These are phyloP conservation scores for Sitophilus oryzae DNA, from an alignment of 1,140 invertebrate genomes.

Conservation along the genomic window DNA sequence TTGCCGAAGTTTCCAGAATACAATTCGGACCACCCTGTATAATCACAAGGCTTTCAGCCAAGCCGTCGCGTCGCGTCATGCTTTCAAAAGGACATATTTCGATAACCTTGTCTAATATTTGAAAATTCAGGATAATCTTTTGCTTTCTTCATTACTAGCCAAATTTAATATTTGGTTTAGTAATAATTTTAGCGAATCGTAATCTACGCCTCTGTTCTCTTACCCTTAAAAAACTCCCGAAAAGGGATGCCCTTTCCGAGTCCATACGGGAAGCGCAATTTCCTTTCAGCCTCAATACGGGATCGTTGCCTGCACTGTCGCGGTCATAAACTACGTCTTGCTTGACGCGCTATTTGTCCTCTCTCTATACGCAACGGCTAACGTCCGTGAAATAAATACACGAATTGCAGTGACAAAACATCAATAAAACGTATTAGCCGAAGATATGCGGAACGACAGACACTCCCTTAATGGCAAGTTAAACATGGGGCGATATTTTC, in stretches of 20 bases:
- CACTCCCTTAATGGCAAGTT: conserved; percentile 20
- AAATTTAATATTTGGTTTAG: neutral
- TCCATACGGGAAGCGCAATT: conserved; percentile 18
- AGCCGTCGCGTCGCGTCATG: too few species aligned
- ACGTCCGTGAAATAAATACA: conserved; percentile 28
- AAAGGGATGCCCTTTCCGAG: conserved; percentile 18
- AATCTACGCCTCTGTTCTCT: neutral
- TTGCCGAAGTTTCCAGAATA: too few species aligned
- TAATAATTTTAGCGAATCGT: neutral
- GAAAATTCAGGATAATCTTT: too few species aligned
- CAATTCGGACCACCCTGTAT: too few species aligned
- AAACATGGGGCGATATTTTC: conserved; percentile 19
- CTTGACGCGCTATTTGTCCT: conserved; percentile 24
- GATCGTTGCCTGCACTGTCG: conserved; percentile 11
- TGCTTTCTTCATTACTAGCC: too few species aligned
- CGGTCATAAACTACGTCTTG: conserved; percentile 16
- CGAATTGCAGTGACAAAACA: conserved; percentile 26
- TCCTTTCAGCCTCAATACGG: conserved; percentile 4
- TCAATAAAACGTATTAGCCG: conserved; percentile 24
- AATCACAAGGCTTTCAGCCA: too few species aligned
- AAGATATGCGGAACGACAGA: conserved; percentile 21
- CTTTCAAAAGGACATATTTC: too few species aligned
- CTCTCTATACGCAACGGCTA: conserved; percentile 8
- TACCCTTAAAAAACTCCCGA: conserved; percentile 13
- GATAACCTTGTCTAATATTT: too few species aligned